Base-by-base conservation (phyloP, 2,888 invertebrate species). In the Athalia circularis region DNA sequence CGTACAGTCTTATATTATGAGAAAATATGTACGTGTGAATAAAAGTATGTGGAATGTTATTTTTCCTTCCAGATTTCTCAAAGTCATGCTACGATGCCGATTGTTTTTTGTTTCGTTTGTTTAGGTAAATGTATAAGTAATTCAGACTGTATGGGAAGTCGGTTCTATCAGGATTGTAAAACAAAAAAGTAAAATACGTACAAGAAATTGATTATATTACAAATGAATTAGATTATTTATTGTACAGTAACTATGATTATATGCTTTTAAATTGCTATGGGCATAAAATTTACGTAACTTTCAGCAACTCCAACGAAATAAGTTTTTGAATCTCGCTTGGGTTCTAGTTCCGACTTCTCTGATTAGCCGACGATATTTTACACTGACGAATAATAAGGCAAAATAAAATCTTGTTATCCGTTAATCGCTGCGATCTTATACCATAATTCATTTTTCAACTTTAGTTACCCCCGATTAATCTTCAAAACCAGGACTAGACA, bases 181-280 rank as follows among this genome's bases (percentile, higher is more conserved):
- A 11, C 15, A 62, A 11, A 59, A 5, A 65, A 65, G 9, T n/a
- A 47, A 65, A 45, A 11, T 13, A 13, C 29, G 29, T 13, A 48
- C 47, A 11, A 0, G 15, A n/a, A 8, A 48, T 65, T 15, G 15
- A 5, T 47, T 65, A 48, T 68, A 68, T 50, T 54, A 54, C 29
- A 68, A 68, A 68, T 68, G 15, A 54, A 68, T 47, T 54, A 68
- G 43, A 68, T 52, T 68, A 15, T 67, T 67, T 67, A 67, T 64
- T 64, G 5, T 68, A 68, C 68, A 68, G 54, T 68, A 67, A 54
- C 50, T 52, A 54, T 54, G 3, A 54, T 65, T 65, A 52, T 15
- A 68, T 4, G 54, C 54, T 68, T 52, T 50, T 54, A 50, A 54
- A 68, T 47, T 68, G 68, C 54, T 52, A 68, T 68, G 15, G 9